Evolutionary conservation across 2,888 invertebrate species (phyloP), one percentile per base, ranked within the genome.

Genomic region (Torymus aiolomorphi): DNA sequence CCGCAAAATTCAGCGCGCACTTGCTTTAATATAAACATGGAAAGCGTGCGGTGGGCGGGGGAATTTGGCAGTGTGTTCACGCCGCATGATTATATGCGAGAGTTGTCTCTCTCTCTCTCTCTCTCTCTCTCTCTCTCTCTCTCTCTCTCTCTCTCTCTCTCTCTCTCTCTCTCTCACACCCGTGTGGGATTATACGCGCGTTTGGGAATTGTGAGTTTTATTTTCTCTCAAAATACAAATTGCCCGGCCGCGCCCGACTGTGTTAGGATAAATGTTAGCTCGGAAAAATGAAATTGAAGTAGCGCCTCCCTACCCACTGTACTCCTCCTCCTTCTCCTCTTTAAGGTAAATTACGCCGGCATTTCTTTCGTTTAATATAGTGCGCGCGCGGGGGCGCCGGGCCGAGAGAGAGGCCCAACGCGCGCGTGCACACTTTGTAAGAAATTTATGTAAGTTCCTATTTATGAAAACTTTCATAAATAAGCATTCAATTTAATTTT

Each of bases 271-370:
- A 73, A 73, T 73, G 63, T 73, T 73, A 73, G 63, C 73, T 73
- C 18, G 63, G 71, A 56, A 73, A 73, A 73, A 73, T 73, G 73
- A 73, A 73, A 73, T 73, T 73, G 56, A 73, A 73, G 73, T 73
- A n/a, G 67, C 67, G 42, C 5, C 5, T 71, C 16, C n/a, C n/a
- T 49, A 12, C 16, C 20, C 0, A n/a, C n/a, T n/a, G n/a, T 18
- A 24, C 13, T 52, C 20, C 54, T 24, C 24, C 24, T 24, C 31
- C 72, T 63, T 51, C 20, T 62, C 31, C 72, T 63, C 62, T 56
- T 69, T 69, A 69, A 69, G 67, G 56, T 69, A 54, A 69, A 69
- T 69, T 69, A 69, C 67, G 54, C 31, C 18, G 67, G 56, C 18
- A 14, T 69, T 42, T 51, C 51, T 65, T 69, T 69, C 67, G 24